These are phyloP conservation scores for Mustela nigripes DNA, from an alignment of 2,113 vertebrate genomes.

Conservation along the genomic window DNA sequence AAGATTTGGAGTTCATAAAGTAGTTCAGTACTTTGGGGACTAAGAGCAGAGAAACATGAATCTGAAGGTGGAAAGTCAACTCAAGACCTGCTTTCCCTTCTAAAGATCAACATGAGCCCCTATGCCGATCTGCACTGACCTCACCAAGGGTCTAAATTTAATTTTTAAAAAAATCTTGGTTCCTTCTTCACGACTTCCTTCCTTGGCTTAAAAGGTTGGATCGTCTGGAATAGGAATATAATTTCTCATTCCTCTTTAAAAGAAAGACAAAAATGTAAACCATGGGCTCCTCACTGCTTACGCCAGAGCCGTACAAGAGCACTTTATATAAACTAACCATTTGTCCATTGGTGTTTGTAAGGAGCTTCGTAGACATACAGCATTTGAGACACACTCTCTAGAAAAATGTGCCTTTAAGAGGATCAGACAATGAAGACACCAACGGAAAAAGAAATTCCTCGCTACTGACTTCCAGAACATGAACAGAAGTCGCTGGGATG, in stretches of 20 bases:
- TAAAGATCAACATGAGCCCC: neutral
- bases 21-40: neutral
- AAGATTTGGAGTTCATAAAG: neutral
- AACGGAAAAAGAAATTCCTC: slow-evolving; percentile 29
- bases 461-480: neutral
- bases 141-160: neutral
- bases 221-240: slow-evolving; percentile 76
- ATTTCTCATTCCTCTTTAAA: slow-evolving; percentile 72
- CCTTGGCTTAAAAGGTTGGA: slow-evolving; percentile 54
- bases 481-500: neutral
- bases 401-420: slow-evolving; percentile 70
- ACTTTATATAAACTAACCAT: slow-evolving; percentile 80
- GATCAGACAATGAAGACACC: slow-evolving; percentile 66
- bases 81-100: neutral
- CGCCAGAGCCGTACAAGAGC: slow-evolving; percentile 67
- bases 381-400: slow-evolving; percentile 66
- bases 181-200: neutral
- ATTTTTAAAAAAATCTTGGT: slow-evolving; percentile 52
- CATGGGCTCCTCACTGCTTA: slow-evolving; percentile 67
- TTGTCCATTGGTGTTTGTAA: slow-evolving; percentile 77
- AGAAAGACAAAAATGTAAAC: slow-evolving; percentile 79
- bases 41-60: neutral
- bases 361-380: slow-evolving; percentile 53
- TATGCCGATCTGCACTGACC: neutral
- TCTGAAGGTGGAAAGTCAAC: neutral